Conservation (phyloP, 2,113 vertebrate genomes). For the Megaceryle torquata region DNA sequence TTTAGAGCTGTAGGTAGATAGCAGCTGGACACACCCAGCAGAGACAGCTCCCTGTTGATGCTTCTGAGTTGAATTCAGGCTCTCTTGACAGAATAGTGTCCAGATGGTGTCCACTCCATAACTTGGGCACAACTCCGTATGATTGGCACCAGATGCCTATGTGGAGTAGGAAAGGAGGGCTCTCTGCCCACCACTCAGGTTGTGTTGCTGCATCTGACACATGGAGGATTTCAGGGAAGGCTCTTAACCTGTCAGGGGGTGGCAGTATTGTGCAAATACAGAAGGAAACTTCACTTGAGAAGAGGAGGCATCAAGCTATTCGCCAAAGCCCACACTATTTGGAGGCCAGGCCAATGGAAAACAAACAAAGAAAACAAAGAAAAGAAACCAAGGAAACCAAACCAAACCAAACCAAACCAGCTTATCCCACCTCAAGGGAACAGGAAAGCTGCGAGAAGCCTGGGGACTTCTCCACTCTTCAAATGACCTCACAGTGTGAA, state of each 20-base stretch:
- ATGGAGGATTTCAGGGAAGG: background rate
- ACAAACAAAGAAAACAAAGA: background rate
- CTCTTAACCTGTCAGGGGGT: background rate
- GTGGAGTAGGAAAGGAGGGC: background rate
- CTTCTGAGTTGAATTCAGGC: background rate
- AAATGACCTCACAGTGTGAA: background rate
- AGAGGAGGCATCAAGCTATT: background rate
- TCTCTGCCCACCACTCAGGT: background rate
- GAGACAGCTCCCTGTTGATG: background rate
- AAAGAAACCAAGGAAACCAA: background rate
- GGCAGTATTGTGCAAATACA: background rate
- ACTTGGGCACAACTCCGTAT: fast-evolving
- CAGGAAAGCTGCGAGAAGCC: background rate
- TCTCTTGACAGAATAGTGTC: background rate
- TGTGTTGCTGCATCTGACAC: background rate
- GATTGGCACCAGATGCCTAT: background rate
- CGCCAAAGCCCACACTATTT: background rate
- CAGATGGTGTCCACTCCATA: no score
- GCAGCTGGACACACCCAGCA: background rate
- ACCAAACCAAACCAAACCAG: background rate
- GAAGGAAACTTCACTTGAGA: background rate
- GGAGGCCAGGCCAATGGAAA: background rate
- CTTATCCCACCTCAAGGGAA: background rate
- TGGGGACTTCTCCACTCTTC: background rate
- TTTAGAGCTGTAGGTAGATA: background rate